Evolutionary conservation across 2,888 invertebrate species (phyloP).

Genomic region (Poecilus cupreus): DNA sequence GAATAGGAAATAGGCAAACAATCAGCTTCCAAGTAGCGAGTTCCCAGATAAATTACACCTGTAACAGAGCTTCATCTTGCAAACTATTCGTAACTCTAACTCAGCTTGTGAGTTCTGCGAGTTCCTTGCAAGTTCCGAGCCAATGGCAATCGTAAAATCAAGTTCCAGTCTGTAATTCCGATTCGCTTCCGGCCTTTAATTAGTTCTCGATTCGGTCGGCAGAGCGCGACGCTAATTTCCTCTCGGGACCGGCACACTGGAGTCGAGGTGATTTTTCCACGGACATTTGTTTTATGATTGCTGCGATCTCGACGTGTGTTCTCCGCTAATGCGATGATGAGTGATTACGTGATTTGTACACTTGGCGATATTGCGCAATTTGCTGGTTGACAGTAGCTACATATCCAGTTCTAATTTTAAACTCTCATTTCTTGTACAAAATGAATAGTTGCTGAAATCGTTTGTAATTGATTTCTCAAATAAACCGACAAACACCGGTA

Average conservation of each 20-base stretch:
- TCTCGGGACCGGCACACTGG: neutral
- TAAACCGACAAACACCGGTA: too few relatives aligned
- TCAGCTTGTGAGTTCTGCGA: too few relatives aligned
- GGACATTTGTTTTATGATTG: neutral
- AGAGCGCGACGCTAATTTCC: slow-evolving; percentile 64
- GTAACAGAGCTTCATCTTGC: too few relatives aligned
- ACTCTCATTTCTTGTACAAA: too few relatives aligned
- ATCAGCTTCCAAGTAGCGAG: too few relatives aligned
- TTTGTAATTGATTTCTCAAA: too few relatives aligned
- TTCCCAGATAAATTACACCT: too few relatives aligned
- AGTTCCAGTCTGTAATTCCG: slow-evolving; percentile 60
- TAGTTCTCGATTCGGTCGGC: slow-evolving; percentile 62
- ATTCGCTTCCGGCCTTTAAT: slow-evolving; percentile 64
- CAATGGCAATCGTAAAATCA: slow-evolving; percentile 44
- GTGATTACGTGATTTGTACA: neutral
- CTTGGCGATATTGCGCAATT: too few relatives aligned
- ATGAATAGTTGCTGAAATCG: too few relatives aligned
- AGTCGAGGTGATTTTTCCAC: neutral
- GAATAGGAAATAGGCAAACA: too few relatives aligned
- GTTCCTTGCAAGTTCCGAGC: neutral
- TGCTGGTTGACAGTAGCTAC: too few relatives aligned
- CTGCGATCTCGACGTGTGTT: neutral
- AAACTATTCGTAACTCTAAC: neutral
- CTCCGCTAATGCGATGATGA: neutral
- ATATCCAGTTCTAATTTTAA: too few relatives aligned